These are phyloP conservation scores for Acromyrmex heyeri DNA, from an alignment of 1,140 invertebrate genomes.

Conservation along the genomic window DNA sequence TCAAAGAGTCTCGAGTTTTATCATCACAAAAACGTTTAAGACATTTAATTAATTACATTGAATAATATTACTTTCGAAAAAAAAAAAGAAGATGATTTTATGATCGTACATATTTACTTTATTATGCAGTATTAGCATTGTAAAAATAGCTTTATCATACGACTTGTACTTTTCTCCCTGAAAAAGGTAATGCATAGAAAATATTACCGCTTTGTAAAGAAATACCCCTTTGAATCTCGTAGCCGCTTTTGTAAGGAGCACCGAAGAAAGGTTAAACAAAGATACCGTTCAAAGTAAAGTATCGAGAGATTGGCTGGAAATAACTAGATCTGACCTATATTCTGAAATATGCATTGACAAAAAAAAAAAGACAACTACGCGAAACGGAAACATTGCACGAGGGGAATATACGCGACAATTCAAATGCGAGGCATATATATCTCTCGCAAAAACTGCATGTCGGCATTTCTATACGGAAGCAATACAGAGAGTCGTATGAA, in stretches of 20 bases:
- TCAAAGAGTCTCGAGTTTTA: background rate
- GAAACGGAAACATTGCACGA: constrained; percentile 6
- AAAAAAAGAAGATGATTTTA: background rate
- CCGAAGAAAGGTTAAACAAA: constrained; percentile 42
- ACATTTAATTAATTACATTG: background rate
- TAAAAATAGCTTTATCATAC: background rate
- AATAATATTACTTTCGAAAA: background rate
- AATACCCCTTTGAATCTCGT: constrained; percentile 37
- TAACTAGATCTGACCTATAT: constrained; percentile 68
- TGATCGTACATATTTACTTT: background rate
- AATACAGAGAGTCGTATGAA: constrained; percentile 33
- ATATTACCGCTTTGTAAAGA: constrained; percentile 31
- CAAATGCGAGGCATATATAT: constrained; percentile 1
- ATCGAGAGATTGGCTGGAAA: constrained; percentile 60
- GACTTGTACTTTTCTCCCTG: background rate
- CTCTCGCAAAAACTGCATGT: constrained; percentile 33
- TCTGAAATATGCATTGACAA: constrained; percentile 60
- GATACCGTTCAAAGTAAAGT: constrained; percentile 55
- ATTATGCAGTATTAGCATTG: background rate
- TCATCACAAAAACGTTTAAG: background rate
- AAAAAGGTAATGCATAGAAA: constrained; percentile 41
- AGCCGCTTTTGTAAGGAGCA: constrained; percentile 23
- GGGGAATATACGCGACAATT: constrained; percentile 16
- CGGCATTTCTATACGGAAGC: constrained; percentile 15
- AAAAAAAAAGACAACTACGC: constrained; percentile 30